phyloP scores from a whole-genome alignment of 2,797 vertebrate species.

The Malurus splendens region DNA sequence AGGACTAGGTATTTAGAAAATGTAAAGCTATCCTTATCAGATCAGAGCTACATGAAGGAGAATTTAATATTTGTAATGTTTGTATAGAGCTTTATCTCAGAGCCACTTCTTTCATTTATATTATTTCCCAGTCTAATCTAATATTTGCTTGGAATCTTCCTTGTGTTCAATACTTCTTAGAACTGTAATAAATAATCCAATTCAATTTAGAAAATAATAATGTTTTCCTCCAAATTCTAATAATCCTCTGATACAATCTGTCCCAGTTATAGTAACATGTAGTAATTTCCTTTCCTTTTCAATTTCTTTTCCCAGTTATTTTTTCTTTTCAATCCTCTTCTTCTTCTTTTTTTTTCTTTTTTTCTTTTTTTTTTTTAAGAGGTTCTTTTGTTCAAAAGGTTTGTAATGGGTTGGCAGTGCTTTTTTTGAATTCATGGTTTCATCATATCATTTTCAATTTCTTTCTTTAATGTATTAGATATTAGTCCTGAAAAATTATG shows the following conservation, averaged over 20 bases:
- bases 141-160: constrained; percentile 70
- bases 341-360: neutral
- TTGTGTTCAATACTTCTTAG: constrained; percentile 72
- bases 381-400: constrained; percentile 41
- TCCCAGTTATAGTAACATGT: constrained; percentile 61
- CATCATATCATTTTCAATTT: constrained; percentile 39
- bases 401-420: neutral
- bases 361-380: constrained; percentile 7
- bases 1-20: constrained; percentile 59
- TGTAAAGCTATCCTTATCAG: constrained; percentile 60
- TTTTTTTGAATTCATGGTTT: constrained; percentile 43
- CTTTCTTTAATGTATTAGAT: constrained; percentile 47
- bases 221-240: constrained; percentile 72
- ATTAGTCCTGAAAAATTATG: constrained; percentile 41
- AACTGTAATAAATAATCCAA: constrained; percentile 75
- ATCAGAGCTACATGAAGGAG: constrained; percentile 55
- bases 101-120: constrained; percentile 64
- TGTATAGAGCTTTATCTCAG: constrained; percentile 71
- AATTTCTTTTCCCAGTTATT: constrained; percentile 51
- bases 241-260: constrained; percentile 68
- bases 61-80: constrained; percentile 77
- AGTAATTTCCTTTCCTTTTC: constrained; percentile 68
- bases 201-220: constrained; percentile 76
- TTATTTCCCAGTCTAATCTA: constrained; percentile 70
- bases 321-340: neutral